Evolutionary conservation across 2,888 invertebrate genomes (phyloP).

Genomic region (Drosophila algonquin): DNA sequence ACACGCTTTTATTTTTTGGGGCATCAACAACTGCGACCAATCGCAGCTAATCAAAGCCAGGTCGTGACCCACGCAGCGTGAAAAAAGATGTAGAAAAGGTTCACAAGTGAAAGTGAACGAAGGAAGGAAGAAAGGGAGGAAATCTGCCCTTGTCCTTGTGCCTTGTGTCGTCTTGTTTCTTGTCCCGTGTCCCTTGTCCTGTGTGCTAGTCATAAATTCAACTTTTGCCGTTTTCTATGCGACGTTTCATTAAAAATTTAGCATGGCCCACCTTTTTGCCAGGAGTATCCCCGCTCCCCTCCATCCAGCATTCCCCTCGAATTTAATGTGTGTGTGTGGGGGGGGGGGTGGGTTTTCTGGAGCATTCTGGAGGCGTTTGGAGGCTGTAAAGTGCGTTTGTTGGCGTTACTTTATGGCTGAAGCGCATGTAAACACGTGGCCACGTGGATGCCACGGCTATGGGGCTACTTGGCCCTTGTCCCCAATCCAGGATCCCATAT

Average conservation of each 20-base stretch:
- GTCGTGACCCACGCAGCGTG: constrained; percentile 23
- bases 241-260: constrained; percentile 60
- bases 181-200: background rate
- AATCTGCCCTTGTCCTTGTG: constrained; percentile 16
- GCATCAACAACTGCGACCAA: constrained; percentile 39
- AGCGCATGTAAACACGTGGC: constrained; percentile 63
- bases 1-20: constrained; percentile 6
- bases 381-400: constrained; percentile 62
- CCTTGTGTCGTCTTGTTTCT: background rate
- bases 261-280: constrained; percentile 34
- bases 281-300: background rate
- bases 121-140: background rate
- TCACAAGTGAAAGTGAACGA: background rate
- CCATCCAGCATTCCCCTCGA: too few species aligned
- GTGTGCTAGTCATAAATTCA: constrained; percentile 54
- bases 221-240: constrained; percentile 50
- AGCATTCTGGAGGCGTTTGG: constrained; percentile 10
- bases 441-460: constrained; percentile 18
- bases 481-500: constrained; percentile 5
- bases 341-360: background rate
- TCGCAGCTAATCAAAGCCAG: constrained; percentile 42
- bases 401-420: constrained; percentile 56
- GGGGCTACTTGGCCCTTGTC: constrained; percentile 46
- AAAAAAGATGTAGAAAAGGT: constrained; percentile 9
- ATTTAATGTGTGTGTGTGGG: background rate